Percentiles rank a stretch among this genome's conserved stretches.
Conservation (phyloP, 2,797 vertebrate genomes). For the Jordanella pulchra region DNA sequence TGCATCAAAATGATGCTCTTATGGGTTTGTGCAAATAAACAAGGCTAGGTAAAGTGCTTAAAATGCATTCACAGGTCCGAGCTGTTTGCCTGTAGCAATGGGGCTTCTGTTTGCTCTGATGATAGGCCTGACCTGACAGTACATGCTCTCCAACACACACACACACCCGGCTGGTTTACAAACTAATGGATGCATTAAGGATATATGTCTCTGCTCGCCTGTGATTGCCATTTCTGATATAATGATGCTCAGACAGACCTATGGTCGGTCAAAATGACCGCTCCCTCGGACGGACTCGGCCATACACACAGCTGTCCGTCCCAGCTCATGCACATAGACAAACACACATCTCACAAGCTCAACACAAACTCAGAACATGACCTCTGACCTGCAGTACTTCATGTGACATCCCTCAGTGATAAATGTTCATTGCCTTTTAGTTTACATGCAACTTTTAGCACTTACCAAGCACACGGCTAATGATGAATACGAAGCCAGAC, state of each 20-base stretch:
- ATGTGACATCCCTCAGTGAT: neutral
- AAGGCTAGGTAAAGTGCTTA: constrained; percentile 56
- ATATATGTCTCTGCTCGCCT: constrained; percentile 35
- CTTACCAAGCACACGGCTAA: constrained; percentile 23
- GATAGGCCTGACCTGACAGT: constrained; percentile 52
- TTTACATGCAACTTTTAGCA: constrained; percentile 22
- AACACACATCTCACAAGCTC: constrained; percentile 19
- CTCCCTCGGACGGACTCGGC: constrained; percentile 50
- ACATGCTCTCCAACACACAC: constrained; percentile 1
- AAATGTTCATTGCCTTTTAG: too few relatives aligned
- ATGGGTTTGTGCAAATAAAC: constrained; percentile 29
- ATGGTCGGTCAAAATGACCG: constrained; percentile 50
- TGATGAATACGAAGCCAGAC: constrained; percentile 9
- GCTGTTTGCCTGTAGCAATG: constrained; percentile 70
- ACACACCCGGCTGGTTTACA: constrained; percentile 23
- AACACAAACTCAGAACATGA: constrained; percentile 55
- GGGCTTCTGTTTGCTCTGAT: constrained; percentile 66
- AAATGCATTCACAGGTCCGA: constrained; percentile 64
- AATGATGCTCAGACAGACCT: constrained; percentile 35
- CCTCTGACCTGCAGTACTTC: constrained; percentile 59
- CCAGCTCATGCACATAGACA: constrained; percentile 35
- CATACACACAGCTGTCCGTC: constrained; percentile 32
- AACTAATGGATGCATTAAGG: constrained; percentile 31
- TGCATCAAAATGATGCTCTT: constrained; percentile 58
- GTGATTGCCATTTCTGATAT: constrained; percentile 14